Evolutionary conservation across 2,113 vertebrate species (phyloP).

Genomic region (Ginglymostoma cirratum): DNA sequence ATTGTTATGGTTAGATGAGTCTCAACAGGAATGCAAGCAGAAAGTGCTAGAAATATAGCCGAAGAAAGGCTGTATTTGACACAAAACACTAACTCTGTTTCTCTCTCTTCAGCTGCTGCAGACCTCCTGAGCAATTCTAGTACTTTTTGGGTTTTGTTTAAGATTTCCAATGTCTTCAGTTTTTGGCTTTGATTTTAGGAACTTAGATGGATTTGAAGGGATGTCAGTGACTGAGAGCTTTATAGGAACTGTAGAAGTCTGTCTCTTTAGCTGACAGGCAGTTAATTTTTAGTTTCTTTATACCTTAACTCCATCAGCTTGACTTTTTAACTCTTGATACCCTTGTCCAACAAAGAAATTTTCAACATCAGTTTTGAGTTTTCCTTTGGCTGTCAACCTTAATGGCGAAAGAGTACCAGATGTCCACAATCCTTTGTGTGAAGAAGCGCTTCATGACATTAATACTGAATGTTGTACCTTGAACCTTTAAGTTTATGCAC

Average conservation of each 20-base stretch:
- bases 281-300: no score
- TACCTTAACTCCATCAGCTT: background rate
- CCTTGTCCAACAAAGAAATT: background rate
- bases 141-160: no score
- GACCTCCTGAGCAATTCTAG: no score
- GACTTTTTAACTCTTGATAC: background rate
- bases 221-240: background rate
- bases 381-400: no score
- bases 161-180: no score
- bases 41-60: no score
- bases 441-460: background rate
- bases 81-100: no score
- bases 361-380: background rate
- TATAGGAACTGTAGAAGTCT: background rate
- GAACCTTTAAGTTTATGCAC: background rate
- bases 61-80: no score
- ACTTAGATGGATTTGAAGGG: background rate
- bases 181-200: no score
- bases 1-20: background rate
- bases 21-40: background rate
- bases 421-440: background rate
- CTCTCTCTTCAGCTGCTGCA: no score
- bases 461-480: background rate
- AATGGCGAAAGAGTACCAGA: background rate
- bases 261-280: no score